Evolutionary conservation across 1,140 invertebrate species (phyloP).

Genomic region (Cecropterus lyciades): DNA sequence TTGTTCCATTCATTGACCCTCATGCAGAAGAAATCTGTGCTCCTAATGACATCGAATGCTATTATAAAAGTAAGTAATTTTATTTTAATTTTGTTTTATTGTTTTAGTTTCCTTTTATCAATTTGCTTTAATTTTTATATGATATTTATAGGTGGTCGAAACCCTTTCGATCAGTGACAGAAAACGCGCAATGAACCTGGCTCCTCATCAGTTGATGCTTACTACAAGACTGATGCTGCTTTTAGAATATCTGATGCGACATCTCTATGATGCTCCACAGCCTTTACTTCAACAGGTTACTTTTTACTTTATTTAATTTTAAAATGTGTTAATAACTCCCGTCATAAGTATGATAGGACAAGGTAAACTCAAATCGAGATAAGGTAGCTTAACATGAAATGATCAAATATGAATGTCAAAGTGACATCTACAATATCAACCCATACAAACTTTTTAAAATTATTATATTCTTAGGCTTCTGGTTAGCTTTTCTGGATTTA

Average conservation of each 20-base stretch:
- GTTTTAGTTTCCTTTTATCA: too few species aligned
- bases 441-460: too few species aligned
- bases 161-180: constrained; percentile 91
- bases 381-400: too few species aligned
- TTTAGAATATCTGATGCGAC: constrained; percentile 98
- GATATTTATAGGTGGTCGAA: constrained; percentile 91
- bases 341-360: too few species aligned
- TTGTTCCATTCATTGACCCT: constrained; percentile 97
- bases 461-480: too few species aligned
- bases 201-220: constrained; percentile 89
- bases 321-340: too few species aligned
- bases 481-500: too few species aligned
- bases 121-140: too few species aligned
- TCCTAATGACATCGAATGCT: constrained; percentile 90
- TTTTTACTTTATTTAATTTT: constrained; percentile 14
- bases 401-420: too few species aligned
- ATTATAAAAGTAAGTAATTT: constrained; percentile 76
- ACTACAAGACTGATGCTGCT: constrained; percentile 93
- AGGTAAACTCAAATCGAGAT: too few species aligned
- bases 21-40: constrained; percentile 97
- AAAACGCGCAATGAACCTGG: constrained; percentile 60
- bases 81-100: too few species aligned
- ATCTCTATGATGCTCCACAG: constrained; percentile 95
- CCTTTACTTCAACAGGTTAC: constrained; percentile 91
- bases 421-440: too few species aligned